Conservation (phyloP, 2,888 invertebrate species). For the Sarcophaga subvicina region DNA sequence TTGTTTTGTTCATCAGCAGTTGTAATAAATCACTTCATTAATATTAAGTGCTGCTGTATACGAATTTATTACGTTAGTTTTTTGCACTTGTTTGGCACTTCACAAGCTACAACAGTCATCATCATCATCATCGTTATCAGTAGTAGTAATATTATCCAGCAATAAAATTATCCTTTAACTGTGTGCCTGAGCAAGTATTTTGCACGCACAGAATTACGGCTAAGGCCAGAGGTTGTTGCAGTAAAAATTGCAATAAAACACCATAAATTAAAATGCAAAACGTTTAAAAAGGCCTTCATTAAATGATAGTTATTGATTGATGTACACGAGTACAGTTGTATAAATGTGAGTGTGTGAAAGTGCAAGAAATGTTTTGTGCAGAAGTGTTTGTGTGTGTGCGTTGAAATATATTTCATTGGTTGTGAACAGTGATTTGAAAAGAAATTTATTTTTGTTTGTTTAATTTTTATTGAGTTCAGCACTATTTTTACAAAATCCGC, state of each 20-base stretch:
- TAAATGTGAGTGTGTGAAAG: too few relatives aligned
- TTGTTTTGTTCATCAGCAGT: conserved; percentile 12
- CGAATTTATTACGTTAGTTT: not conserved
- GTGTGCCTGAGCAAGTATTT: not conserved
- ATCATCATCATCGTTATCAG: not conserved
- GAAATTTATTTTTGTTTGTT: too few relatives aligned
- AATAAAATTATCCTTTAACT: conserved; percentile 28
- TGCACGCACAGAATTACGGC: not conserved
- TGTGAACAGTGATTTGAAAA: too few relatives aligned
- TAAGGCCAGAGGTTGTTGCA: not conserved
- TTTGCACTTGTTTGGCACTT: not conserved
- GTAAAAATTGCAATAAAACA: conserved; percentile 22
- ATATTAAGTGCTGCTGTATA: conserved; percentile 11
- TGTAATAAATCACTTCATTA: conserved; percentile 47
- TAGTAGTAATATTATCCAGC: conserved; percentile 13
- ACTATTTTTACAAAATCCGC: too few relatives aligned
- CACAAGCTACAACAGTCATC: not conserved
- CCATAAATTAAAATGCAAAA: conserved; percentile 30
- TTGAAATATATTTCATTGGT: too few relatives aligned
- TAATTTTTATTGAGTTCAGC: too few relatives aligned
- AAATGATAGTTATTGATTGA: not conserved
- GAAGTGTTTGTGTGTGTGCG: too few relatives aligned
- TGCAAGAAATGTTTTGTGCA: too few relatives aligned
- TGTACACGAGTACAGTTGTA: not conserved
- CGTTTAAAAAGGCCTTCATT: not conserved